phyloP scores from a whole-genome alignment of 2,113 vertebrate species.

The Clinocottus analis region DNA sequence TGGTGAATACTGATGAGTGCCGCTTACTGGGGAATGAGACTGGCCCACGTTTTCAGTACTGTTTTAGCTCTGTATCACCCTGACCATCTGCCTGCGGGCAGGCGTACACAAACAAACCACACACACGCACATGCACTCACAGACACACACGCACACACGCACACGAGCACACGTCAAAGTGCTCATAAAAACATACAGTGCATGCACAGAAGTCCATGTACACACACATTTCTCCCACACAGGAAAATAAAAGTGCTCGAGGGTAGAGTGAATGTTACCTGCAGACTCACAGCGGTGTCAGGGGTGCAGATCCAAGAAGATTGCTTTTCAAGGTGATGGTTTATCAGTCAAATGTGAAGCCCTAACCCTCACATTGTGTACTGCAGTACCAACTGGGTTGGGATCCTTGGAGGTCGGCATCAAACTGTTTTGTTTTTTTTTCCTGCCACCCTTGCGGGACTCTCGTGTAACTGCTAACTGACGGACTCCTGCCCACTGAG shows the following conservation, averaged over 20 bases:
- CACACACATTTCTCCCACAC: slow-evolving; percentile 25
- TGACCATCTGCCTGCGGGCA: slow-evolving; percentile 78
- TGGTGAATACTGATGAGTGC: slow-evolving; percentile 71
- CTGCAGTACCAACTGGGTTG: background rate
- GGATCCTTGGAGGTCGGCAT: slow-evolving; percentile 19
- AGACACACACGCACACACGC: slow-evolving; percentile 28
- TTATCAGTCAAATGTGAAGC: slow-evolving; percentile 48
- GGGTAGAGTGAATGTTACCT: slow-evolving; percentile 67
- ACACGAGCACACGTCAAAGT: slow-evolving; percentile 24
- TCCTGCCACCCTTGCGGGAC: slow-evolving; percentile 1
- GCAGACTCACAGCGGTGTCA: slow-evolving; percentile 39
- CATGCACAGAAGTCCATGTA: slow-evolving; percentile 8
- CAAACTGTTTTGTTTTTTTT: slow-evolving; percentile 36
- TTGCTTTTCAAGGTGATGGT: slow-evolving; percentile 66
- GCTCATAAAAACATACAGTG: slow-evolving; percentile 27
- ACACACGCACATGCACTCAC: slow-evolving; percentile 16
- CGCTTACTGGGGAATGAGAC: slow-evolving; percentile 63
- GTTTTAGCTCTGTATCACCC: slow-evolving; percentile 75
- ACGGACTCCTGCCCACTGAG: slow-evolving; percentile 19
- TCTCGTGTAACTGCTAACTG: slow-evolving; percentile 21
- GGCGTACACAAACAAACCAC: slow-evolving; percentile 37
- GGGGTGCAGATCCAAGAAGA: slow-evolving; percentile 51
- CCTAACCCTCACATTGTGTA: slow-evolving; percentile 13
- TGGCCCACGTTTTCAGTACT: slow-evolving; percentile 68
- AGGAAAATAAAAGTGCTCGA: slow-evolving; percentile 70